These are phyloP conservation scores for Sycobia sp. DNA, from an alignment of 1,140 invertebrate genomes.

Conservation along the genomic window DNA sequence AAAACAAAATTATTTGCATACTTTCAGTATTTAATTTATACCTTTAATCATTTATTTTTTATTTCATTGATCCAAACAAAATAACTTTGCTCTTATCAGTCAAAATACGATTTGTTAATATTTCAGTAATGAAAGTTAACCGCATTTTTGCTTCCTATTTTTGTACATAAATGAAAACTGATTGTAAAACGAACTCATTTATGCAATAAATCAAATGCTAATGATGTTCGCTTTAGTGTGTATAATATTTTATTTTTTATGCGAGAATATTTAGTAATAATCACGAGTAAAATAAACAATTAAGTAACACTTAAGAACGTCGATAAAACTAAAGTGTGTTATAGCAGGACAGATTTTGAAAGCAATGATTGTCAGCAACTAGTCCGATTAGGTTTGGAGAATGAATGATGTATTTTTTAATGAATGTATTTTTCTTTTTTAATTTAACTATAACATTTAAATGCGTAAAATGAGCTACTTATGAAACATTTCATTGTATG, in stretches of 20 bases:
- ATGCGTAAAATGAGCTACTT: neutral
- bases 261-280: conserved; percentile 34
- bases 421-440: conserved; percentile 10
- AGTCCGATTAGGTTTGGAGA: conserved; percentile 22
- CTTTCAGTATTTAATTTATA: too few species aligned
- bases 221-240: conserved; percentile 43
- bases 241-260: conserved; percentile 48
- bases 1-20: neutral
- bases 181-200: conserved; percentile 35
- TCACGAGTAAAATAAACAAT: conserved; percentile 22
- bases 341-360: conserved; percentile 24
- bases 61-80: neutral
- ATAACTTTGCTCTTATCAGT: conserved; percentile 1
- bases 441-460: conserved; percentile 7
- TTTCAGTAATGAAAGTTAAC: conserved; percentile 9
- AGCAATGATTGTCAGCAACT: conserved; percentile 20
- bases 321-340: conserved; percentile 30
- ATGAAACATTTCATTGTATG: conserved; percentile 1
- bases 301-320: conserved; percentile 33
- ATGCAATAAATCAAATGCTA: conserved; percentile 42
- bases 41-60: too few species aligned
- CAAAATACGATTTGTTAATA: neutral
- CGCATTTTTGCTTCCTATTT: conserved; percentile 42
- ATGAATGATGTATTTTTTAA: conserved; percentile 15
- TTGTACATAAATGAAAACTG: conserved; percentile 44